phyloP scores from a whole-genome alignment of 2,888 invertebrate species.

The Drosophila tanythrix region DNA sequence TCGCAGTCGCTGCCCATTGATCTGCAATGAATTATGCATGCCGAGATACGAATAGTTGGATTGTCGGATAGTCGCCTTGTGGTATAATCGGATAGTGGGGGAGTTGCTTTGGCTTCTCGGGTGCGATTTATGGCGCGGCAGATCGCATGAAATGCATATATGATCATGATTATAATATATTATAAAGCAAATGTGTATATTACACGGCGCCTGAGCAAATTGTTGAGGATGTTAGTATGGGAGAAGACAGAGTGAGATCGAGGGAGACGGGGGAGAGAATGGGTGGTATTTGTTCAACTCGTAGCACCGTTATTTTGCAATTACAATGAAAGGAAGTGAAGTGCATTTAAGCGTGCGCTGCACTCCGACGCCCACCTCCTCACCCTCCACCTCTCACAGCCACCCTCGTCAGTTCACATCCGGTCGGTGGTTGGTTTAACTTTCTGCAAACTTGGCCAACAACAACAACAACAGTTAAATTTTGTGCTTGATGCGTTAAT shows the following conservation, averaged over 20 bases:
- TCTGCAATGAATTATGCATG: conserved; percentile 79
- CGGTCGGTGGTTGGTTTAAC: conserved; percentile 58
- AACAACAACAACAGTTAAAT: conserved; percentile 49
- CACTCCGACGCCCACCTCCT: conserved; percentile 13
- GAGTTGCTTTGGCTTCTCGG: conserved; percentile 60
- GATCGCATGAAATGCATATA: conserved; percentile 76
- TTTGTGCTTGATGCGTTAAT: conserved; percentile 79
- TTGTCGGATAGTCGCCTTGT: conserved; percentile 27
- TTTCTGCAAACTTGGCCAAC: conserved; percentile 60
- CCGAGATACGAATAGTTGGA: conserved; percentile 58
- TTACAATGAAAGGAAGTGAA: conserved; percentile 78
- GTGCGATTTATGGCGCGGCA: conserved; percentile 80
- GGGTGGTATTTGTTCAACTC: conserved; percentile 31
- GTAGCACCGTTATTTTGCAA: conserved; percentile 75
- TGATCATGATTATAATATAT: conserved; percentile 78
- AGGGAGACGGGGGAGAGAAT: neutral
- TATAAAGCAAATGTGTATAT: conserved; percentile 74
- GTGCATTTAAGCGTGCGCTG: conserved; percentile 75
- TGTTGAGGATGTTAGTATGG: conserved; percentile 25
- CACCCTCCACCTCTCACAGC: conserved; percentile 6
- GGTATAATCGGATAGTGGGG: conserved; percentile 47
- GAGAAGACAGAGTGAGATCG: neutral
- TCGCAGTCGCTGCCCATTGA: conserved; percentile 57
- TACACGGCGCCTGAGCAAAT: conserved; percentile 71
- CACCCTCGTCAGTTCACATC: conserved; percentile 50